Evolutionary conservation across 2,113 vertebrate species (phyloP).

Genomic region (Albula glossodonta): DNA sequence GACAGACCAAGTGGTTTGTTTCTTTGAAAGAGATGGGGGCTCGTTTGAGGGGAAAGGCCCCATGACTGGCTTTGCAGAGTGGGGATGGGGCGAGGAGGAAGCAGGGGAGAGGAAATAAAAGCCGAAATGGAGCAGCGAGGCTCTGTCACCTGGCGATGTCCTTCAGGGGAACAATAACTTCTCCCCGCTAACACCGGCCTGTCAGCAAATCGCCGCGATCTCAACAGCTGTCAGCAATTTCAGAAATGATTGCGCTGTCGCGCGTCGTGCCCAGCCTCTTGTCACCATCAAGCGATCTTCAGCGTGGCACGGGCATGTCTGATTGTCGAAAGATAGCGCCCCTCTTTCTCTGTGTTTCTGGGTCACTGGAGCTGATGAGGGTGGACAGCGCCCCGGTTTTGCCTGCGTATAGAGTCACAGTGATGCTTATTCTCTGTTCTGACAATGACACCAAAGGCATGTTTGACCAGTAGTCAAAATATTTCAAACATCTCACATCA

Average conservation of each 20-base stretch:
- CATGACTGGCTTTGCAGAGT: no score
- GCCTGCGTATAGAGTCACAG: no score
- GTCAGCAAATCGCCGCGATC: slow-evolving; percentile 14
- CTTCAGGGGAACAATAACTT: slow-evolving; percentile 28
- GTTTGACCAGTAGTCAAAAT: no score
- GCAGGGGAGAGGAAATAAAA: background rate
- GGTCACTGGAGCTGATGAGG: background rate
- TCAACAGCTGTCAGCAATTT: slow-evolving; percentile 24
- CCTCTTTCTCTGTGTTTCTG: background rate
- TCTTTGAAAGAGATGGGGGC: no score
- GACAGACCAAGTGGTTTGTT: no score
- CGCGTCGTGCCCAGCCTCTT: background rate
- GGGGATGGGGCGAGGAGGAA: background rate
- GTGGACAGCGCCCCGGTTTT: no score
- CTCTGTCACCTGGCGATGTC: slow-evolving; percentile 9
- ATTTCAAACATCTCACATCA: no score
- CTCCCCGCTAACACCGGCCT: slow-evolving; percentile 14
- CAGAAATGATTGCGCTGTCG: background rate
- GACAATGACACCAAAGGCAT: no score
- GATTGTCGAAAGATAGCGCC: background rate
- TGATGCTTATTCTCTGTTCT: no score
- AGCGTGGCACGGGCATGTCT: background rate
- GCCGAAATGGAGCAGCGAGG: background rate
- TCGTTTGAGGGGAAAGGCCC: no score
- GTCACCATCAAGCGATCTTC: background rate